These are phyloP conservation scores for Limonius californicus DNA, from an alignment of 1,140 invertebrate genomes.

Conservation along the genomic window DNA sequence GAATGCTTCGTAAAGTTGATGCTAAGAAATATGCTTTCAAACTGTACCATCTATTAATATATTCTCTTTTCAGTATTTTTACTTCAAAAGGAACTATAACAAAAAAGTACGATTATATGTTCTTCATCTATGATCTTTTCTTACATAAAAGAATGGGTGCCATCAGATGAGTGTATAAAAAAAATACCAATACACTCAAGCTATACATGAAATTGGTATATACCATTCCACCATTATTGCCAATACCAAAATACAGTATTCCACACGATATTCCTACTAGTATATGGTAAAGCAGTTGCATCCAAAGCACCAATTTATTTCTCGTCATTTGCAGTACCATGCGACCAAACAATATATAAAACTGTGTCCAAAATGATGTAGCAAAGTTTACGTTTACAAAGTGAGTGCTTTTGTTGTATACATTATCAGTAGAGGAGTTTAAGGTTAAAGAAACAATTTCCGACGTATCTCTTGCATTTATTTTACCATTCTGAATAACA, in stretches of 20 bases:
- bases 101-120: not conserved
- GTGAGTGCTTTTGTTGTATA: constrained; percentile 31
- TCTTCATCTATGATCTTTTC: constrained; percentile 30
- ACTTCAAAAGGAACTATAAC: constrained; percentile 81
- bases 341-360: constrained; percentile 50
- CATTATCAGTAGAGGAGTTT: constrained; percentile 16
- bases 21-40: constrained; percentile 86
- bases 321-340: constrained; percentile 53
- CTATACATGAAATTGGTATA: constrained; percentile 59
- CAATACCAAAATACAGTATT: constrained; percentile 54
- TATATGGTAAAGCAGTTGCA: constrained; percentile 55
- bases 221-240: constrained; percentile 51
- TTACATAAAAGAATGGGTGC: constrained; percentile 58
- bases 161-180: constrained; percentile 62
- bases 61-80: constrained; percentile 78
- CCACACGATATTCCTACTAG: constrained; percentile 53
- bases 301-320: constrained; percentile 53
- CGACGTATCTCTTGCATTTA: not conserved
- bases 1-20: constrained; percentile 68
- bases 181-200: constrained; percentile 55
- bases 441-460: constrained; percentile 14
- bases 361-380: constrained; percentile 53
- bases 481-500: constrained; percentile 31
- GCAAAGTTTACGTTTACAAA: constrained; percentile 38
- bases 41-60: constrained; percentile 92